Percentiles rank a stretch among this genome's conserved stretches.
Conservation (phyloP, 2,888 invertebrate genomes). For the Mythimna pallens region DNA sequence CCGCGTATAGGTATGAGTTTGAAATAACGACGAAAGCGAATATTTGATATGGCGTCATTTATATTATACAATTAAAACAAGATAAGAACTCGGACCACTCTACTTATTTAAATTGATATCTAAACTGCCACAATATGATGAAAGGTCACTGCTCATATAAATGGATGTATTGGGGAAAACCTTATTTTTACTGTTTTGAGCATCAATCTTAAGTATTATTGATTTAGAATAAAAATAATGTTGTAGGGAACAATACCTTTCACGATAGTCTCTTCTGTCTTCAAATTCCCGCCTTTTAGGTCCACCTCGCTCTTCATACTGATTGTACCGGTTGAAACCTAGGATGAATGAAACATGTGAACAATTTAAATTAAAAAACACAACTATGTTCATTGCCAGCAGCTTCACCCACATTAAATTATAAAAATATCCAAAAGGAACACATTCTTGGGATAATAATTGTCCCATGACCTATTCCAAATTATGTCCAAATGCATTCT, state of each 20-base stretch:
- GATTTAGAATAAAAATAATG: neutral
- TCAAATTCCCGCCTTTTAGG: constrained; percentile 79
- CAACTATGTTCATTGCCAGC: too few relatives aligned
- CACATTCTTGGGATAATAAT: too few relatives aligned
- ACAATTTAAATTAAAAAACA: neutral
- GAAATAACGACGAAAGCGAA: too few relatives aligned
- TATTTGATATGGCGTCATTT: neutral
- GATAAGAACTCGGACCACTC: neutral
- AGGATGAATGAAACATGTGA: constrained; percentile 36
- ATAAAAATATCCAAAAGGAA: too few relatives aligned
- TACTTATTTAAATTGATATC: constrained; percentile 4
- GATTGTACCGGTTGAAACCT: constrained; percentile 82
- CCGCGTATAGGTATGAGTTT: too few relatives aligned
- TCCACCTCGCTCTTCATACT: constrained; percentile 80
- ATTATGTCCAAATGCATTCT: too few relatives aligned
- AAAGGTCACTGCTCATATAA: neutral
- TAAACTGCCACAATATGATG: neutral
- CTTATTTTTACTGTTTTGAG: neutral
- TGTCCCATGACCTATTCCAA: too few relatives aligned
- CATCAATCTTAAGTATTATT: neutral
- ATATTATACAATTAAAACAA: neutral
- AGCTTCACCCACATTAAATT: too few relatives aligned
- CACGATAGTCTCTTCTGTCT: constrained; percentile 79
- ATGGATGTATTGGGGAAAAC: neutral
- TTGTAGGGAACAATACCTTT: constrained; percentile 66